Conservation (phyloP, 2,797 vertebrate species). For the Sphenopsis melanotis region DNA sequence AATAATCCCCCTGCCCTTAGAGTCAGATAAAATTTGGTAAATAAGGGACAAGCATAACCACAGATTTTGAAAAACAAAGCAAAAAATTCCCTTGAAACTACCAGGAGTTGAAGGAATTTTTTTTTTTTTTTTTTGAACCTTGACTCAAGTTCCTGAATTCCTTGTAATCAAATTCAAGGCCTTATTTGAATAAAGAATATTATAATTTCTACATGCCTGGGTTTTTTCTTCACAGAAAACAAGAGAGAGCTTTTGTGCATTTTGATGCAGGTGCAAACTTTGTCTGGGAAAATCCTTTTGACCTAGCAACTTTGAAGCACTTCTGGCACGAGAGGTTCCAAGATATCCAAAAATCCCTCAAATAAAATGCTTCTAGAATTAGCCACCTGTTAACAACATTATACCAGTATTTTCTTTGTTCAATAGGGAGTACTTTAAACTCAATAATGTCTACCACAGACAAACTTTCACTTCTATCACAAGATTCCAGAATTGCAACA, state of each 20-base stretch:
- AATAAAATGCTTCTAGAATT: neutral
- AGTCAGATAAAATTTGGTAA: neutral
- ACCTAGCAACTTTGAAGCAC: neutral
- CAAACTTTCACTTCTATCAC: neutral
- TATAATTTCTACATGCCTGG: neutral
- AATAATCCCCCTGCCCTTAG: neutral
- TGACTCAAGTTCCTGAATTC: neutral
- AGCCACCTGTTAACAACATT: neutral
- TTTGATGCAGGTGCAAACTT: neutral
- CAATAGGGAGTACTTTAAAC: neutral
- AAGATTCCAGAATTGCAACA: neutral
- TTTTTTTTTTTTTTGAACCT: neutral
- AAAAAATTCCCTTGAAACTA: fast-evolving
- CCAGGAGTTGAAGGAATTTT: neutral
- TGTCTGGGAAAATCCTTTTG: neutral
- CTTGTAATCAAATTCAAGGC: neutral
- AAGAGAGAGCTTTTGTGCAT: neutral
- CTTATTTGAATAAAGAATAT: neutral
- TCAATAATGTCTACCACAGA: neutral
- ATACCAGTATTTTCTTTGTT: neutral
- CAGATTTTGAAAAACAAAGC: neutral
- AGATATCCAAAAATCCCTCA: neutral
- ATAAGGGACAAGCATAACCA: neutral
- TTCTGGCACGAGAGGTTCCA: neutral
- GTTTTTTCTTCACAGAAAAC: neutral